A percentile compares a stretch with the other conserved stretches of the same genome.
Conservation (phyloP, 2,888 invertebrate species). For the Philhelius pedissequus region DNA sequence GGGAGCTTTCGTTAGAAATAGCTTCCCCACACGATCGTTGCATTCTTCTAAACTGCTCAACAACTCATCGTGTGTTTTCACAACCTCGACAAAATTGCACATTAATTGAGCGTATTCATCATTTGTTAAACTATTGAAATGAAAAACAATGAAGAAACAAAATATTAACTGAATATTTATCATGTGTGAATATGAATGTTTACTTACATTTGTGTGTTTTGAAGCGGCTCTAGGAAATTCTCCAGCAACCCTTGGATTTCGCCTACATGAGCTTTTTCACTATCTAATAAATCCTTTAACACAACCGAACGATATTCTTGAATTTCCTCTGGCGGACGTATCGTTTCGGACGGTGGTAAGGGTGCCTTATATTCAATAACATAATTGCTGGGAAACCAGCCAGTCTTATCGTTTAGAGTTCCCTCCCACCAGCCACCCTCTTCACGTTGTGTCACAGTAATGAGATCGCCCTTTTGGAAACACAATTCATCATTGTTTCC, state of each 20-base stretch:
- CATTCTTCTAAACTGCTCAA: constrained; percentile 89
- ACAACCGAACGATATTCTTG: constrained; percentile 92
- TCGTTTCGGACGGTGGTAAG: constrained; percentile 82
- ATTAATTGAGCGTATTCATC: constrained; percentile 93
- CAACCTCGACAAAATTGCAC: constrained; percentile 93
- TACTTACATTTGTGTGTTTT: constrained; percentile 91
- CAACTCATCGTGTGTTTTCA: constrained; percentile 91
- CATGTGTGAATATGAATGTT: background rate
- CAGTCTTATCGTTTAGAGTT: constrained; percentile 95
- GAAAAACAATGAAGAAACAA: no score
- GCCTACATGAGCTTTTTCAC: constrained; percentile 93
- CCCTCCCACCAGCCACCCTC: constrained; percentile 99
- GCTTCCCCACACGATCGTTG: constrained; percentile 91
- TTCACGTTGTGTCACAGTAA: constrained; percentile 96
- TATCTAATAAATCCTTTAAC: constrained; percentile 93
- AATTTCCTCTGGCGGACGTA: constrained; percentile 84
- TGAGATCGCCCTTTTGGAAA: constrained; percentile 97
- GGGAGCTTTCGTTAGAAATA: constrained; percentile 92
- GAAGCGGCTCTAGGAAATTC: constrained; percentile 92
- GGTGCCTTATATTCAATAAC: constrained; percentile 89
- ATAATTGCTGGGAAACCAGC: constrained; percentile 99
- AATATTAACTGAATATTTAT: background rate
- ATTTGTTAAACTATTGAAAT: constrained; percentile 83
- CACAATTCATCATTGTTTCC: constrained; percentile 98
- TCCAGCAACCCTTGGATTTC: constrained; percentile 92